Conservation (phyloP, 2,113 vertebrate genomes). For the Periophthalmodon schlosseri region DNA sequence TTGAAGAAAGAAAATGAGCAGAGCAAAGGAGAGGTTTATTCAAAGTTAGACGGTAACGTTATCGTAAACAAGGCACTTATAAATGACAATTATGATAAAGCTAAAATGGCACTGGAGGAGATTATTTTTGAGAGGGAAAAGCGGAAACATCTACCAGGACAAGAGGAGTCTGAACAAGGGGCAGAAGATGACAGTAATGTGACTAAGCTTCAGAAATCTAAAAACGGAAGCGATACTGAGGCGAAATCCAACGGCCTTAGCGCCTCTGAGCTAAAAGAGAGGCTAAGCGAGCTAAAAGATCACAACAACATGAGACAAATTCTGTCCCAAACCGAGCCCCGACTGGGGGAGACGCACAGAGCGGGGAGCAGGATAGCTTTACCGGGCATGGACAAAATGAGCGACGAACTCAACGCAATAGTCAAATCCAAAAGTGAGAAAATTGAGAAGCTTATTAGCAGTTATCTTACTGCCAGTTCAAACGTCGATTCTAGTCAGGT, state of each 20-base stretch:
- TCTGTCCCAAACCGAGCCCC: constrained; percentile 54
- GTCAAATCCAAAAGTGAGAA: constrained; percentile 17
- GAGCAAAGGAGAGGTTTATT: constrained; percentile 27
- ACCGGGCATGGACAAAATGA: constrained; percentile 27
- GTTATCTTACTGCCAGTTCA: neutral
- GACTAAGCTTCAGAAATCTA: constrained; percentile 25
- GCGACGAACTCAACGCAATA: constrained; percentile 8
- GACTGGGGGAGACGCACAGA: constrained; percentile 41
- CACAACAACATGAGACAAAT: constrained; percentile 60
- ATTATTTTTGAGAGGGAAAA: constrained; percentile 71
- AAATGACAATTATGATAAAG: constrained; percentile 72
- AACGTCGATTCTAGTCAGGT: constrained; percentile 26
- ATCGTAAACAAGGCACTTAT: constrained; percentile 57
- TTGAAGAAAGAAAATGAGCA: constrained; percentile 56
- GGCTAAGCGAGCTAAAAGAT: constrained; percentile 56
- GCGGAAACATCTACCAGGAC: constrained; percentile 45
- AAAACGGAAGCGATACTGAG: constrained; percentile 19
- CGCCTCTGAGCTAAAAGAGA: constrained; percentile 43
- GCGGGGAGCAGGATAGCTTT: constrained; percentile 27
- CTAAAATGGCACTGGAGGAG: constrained; percentile 74
- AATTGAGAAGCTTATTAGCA: constrained; percentile 17
- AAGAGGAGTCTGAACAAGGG: constrained; percentile 30
- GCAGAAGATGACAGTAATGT: constrained; percentile 22
- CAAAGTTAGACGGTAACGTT: constrained; percentile 49
- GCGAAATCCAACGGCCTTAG: constrained; percentile 22